These are phyloP conservation scores for Sceloporus tristichus DNA, from an alignment of 2,113 vertebrate species.

Conservation along the genomic window DNA sequence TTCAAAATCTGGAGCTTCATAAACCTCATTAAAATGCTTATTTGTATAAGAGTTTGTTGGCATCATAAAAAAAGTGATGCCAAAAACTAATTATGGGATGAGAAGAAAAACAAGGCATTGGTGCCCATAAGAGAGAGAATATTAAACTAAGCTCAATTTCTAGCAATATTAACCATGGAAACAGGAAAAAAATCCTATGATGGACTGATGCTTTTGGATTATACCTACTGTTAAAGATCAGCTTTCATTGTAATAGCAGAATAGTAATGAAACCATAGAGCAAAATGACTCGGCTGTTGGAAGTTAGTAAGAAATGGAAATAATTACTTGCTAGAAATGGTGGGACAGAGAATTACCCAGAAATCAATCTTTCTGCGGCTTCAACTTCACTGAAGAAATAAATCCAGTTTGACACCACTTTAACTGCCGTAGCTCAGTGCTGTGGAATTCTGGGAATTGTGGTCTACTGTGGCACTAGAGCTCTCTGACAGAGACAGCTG, in stretches of 20 bases:
- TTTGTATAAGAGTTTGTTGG: constrained; percentile 48
- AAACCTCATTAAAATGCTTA: constrained; percentile 44
- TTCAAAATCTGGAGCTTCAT: constrained; percentile 53
- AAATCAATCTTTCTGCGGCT: background rate
- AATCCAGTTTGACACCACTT: too few relatives aligned
- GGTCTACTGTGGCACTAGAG: too few relatives aligned
- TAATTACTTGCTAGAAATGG: background rate
- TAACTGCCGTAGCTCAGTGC: too few relatives aligned
- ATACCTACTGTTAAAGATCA: background rate
- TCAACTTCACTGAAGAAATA: too few relatives aligned
- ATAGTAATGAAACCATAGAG: background rate
- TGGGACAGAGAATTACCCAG: background rate
- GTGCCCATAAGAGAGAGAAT: constrained; percentile 20
- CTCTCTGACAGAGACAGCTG: too few relatives aligned
- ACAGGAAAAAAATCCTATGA: constrained; percentile 31
- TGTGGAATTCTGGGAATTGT: too few relatives aligned
- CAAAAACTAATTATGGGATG: constrained; percentile 35
- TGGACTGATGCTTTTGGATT: background rate
- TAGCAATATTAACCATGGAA: constrained; percentile 61
- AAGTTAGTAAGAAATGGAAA: background rate
- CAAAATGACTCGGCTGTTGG: background rate
- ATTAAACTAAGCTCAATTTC: background rate
- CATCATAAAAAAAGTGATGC: constrained; percentile 41
- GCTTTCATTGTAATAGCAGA: background rate
- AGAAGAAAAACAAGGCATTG: constrained; percentile 37